A percentile compares a stretch with the other conserved stretches of the same genome.
Evolutionary conservation across 2,888 invertebrate species (phyloP).

Genomic region (Achlya flavicornis): DNA sequence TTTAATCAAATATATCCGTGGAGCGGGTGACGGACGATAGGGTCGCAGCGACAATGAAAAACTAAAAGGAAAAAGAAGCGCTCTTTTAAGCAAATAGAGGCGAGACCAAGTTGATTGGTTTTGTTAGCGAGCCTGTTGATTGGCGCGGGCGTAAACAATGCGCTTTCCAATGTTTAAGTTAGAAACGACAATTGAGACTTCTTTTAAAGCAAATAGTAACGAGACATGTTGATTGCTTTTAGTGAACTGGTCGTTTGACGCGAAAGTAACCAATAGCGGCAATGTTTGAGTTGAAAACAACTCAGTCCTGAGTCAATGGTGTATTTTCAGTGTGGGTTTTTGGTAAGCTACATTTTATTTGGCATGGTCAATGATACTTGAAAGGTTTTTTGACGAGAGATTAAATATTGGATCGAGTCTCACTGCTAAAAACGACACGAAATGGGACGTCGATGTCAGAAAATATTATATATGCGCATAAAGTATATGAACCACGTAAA

Average conservation of each 20-base stretch:
- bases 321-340: slow-evolving; percentile 48
- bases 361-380: slow-evolving; percentile 41
- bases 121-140: slow-evolving; percentile 83
- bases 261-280: slow-evolving; percentile 31
- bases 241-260: slow-evolving; percentile 46
- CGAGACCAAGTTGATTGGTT: slow-evolving; percentile 85
- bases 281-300: slow-evolving; percentile 37
- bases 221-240: slow-evolving; percentile 60
- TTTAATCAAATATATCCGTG: slow-evolving; percentile 85
- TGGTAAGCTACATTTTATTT: slow-evolving; percentile 26
- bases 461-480: too few species aligned
- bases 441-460: background rate
- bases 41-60: slow-evolving; percentile 79
- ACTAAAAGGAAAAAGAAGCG: slow-evolving; percentile 78
- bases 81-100: slow-evolving; percentile 83
- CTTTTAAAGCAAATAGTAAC: slow-evolving; percentile 61
- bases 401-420: background rate
- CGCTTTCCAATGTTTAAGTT: slow-evolving; percentile 77
- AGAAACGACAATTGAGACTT: slow-evolving; percentile 76
- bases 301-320: slow-evolving; percentile 48
- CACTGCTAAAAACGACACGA: background rate
- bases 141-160: slow-evolving; percentile 82
- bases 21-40: slow-evolving; percentile 81
- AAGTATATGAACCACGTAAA: too few species aligned
- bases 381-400: slow-evolving; percentile 35